Conservation (phyloP, 2,113 vertebrate genomes). For the Melanostigma gelatinosum region DNA sequence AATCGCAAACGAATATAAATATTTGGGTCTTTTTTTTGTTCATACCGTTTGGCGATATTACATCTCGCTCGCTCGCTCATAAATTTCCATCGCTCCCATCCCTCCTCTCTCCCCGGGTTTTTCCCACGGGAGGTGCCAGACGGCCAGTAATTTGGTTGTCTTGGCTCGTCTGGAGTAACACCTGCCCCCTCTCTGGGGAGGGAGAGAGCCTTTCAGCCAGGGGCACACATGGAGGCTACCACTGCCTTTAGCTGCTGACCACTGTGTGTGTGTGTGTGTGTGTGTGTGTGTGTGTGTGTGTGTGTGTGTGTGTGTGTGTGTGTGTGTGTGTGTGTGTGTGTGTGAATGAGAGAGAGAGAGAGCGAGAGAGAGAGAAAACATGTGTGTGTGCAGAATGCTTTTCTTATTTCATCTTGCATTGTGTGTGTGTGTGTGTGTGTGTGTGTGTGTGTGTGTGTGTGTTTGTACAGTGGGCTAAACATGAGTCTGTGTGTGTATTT, state of each 20-base stretch:
- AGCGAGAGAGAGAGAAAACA: not conserved
- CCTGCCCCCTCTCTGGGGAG: conserved; percentile 98
- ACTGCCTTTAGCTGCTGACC: conserved; percentile 82
- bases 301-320: no score
- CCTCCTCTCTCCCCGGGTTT: conserved; percentile 76
- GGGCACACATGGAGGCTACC: conserved; percentile 79
- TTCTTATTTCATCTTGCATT: conserved; percentile 24
- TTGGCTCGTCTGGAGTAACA: conserved; percentile 99
- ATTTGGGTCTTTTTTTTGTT: conserved; percentile 73
- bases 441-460: conserved; percentile 30
- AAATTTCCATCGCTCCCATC: conserved; percentile 85
- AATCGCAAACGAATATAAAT: conserved; percentile 75
- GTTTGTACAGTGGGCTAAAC: conserved; percentile 29
- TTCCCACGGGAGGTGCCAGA: conserved; percentile 96
- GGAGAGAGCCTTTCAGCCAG: conserved; percentile 85
- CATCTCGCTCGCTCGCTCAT: conserved; percentile 74
- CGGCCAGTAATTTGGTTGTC: conserved; percentile 99
- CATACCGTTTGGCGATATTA: conserved; percentile 78
- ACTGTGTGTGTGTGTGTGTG: conserved; percentile 37
- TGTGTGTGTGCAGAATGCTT: conserved; percentile 11
- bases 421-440: conserved; percentile 30
- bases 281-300: conserved; percentile 13
- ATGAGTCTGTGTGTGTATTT: conserved; percentile 20
- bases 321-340: conserved; percentile 1
- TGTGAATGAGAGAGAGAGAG: not conserved